Evolutionary conservation across 2,797 vertebrate species (phyloP).

Genomic region (Varecia variegata): DNA sequence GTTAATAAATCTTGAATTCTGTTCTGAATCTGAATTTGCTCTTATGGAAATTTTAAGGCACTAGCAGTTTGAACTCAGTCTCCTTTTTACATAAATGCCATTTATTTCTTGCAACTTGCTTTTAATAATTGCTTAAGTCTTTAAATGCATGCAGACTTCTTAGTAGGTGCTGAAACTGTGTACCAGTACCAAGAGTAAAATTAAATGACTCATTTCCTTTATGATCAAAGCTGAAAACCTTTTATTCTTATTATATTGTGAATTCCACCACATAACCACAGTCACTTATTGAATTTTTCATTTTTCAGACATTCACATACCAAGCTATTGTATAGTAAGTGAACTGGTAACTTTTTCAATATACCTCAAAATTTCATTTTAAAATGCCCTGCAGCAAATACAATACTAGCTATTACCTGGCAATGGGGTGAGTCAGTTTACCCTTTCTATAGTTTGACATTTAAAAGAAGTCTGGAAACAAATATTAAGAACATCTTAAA

Average conservation of each 20-base stretch:
- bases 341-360: slow-evolving; percentile 58
- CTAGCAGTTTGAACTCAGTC: neutral
- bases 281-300: slow-evolving; percentile 42
- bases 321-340: slow-evolving; percentile 33
- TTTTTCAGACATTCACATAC: slow-evolving; percentile 34
- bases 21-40: slow-evolving; percentile 36
- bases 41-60: slow-evolving; percentile 48
- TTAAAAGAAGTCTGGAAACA: slow-evolving; percentile 47
- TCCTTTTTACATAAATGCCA: slow-evolving; percentile 34
- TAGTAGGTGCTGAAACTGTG: neutral
- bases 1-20: slow-evolving; percentile 54
- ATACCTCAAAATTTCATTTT: slow-evolving; percentile 56
- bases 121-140: slow-evolving; percentile 48
- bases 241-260: slow-evolving; percentile 26
- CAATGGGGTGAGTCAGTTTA: neutral
- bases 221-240: slow-evolving; percentile 29
- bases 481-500: slow-evolving; percentile 16
- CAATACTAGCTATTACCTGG: slow-evolving; percentile 47
- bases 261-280: neutral
- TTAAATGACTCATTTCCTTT: slow-evolving; percentile 57
- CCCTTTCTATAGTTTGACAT: slow-evolving; percentile 37
- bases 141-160: slow-evolving; percentile 25
- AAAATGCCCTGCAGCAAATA: slow-evolving; percentile 54
- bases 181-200: slow-evolving; percentile 40
- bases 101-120: slow-evolving; percentile 5